These are phyloP conservation scores for Glossophaga mutica DNA, from an alignment of 2,797 vertebrate species.

Conservation along the genomic window DNA sequence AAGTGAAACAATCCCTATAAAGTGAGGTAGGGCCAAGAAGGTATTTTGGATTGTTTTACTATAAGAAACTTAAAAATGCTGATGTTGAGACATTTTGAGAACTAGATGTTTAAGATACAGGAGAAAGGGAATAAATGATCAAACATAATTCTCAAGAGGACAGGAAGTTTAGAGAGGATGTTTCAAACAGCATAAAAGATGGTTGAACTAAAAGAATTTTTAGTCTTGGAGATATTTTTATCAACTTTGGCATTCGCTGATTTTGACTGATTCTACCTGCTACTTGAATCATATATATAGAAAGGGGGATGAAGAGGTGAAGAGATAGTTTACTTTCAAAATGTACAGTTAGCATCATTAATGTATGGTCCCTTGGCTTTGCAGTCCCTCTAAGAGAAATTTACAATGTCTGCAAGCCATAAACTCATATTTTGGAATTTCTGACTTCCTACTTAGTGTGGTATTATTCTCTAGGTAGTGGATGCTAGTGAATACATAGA, in stretches of 20 bases:
- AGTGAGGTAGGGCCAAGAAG: background rate
- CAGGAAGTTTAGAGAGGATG: background rate
- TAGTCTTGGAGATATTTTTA: background rate
- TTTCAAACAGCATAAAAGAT: background rate
- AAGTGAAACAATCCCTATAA: background rate
- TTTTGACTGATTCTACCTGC: background rate
- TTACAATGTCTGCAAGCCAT: background rate
- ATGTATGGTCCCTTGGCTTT: background rate
- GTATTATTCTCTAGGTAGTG: background rate
- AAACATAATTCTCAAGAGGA: background rate
- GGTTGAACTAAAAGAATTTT: background rate
- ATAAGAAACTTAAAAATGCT: background rate
- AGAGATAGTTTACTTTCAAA: background rate
- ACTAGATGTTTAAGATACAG: background rate
- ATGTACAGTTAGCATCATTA: background rate
- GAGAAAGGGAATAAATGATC: background rate
- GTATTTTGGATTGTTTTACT: background rate
- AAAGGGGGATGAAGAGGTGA: rapidly evolving
- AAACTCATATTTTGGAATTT: background rate
- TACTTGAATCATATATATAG: background rate
- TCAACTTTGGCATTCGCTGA: background rate
- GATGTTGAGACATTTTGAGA: background rate
- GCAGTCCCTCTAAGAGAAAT: background rate
- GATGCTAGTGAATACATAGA: background rate
- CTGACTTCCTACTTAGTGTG: background rate